Evolutionary conservation across 1,140 invertebrate species (phyloP).

Genomic region (Patella vulgata): DNA sequence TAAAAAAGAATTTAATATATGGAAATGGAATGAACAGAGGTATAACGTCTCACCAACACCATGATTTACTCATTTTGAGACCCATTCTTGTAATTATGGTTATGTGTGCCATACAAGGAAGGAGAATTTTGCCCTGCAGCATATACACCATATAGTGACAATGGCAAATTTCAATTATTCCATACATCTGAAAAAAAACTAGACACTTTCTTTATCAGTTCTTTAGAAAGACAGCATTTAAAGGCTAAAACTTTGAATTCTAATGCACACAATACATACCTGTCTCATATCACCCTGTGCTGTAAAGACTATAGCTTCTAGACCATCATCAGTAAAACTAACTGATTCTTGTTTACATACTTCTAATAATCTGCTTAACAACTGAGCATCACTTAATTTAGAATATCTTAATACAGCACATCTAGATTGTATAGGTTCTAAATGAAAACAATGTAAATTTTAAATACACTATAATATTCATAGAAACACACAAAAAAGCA

Average conservation of each 20-base stretch:
- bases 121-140: too few relatives aligned
- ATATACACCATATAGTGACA: too few relatives aligned
- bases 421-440: constrained; percentile 96
- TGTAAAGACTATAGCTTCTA: constrained; percentile 97
- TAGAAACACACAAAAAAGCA: too few relatives aligned
- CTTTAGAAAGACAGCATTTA: too few relatives aligned
- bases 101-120: too few relatives aligned
- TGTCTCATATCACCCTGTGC: constrained; percentile 98
- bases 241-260: too few relatives aligned
- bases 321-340: constrained; percentile 90
- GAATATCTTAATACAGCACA: constrained; percentile 97
- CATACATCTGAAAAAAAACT: too few relatives aligned
- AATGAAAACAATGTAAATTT: constrained; percentile 13
- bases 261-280: too few relatives aligned
- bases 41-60: constrained; percentile 1
- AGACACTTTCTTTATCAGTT: too few relatives aligned
- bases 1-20: constrained; percentile 26
- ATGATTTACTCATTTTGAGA: background rate
- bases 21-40: too few relatives aligned
- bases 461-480: too few relatives aligned
- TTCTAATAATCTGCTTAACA: constrained; percentile 82
- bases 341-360: constrained; percentile 82
- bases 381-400: constrained; percentile 85
- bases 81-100: background rate
- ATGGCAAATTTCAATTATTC: too few relatives aligned